Evolutionary conservation across 2,113 vertebrate species (phyloP), one percentile per base, ranked within the genome.

Genomic region (Solea solea): DNA sequence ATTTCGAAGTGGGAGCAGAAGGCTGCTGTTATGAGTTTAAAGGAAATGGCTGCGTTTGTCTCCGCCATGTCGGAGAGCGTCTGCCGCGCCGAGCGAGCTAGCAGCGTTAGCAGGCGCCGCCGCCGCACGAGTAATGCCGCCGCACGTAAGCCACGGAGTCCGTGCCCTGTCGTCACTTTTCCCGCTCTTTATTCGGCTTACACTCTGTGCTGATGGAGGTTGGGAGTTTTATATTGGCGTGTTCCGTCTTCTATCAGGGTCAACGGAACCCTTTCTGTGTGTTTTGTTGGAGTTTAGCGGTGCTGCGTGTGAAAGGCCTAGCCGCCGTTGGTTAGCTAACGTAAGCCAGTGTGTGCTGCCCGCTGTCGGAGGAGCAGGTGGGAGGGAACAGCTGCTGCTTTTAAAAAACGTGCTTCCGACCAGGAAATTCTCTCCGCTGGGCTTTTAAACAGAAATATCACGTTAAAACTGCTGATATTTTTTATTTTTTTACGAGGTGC

Each of bases 251-350:
- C 21, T 5, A 6, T 3, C 0, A 0, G 10, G 2, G 3, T 9
- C 0, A 28, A 8, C 12, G 0, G 0, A 9, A 10, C 15, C 6
- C 28, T 64, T 59, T 27, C 11, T 15, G 7, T 1, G 56, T 28
- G 51, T 81, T 74, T 76, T 66, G 3, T 64, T 55, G 28, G 10
- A 44, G 48, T 57, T 78, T 69, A 53, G 69, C 15, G 53, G 44
- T 81, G 72, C 79, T 91, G 87, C 91, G 86, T 87, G 82, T 64
- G 73, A 74, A 74, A 86, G 91, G 88, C 88, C 92, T 86, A 77
- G 64, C 81, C 49, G 64, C 72, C 70, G 76, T 59, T 54, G 77
- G 78, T 41, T 81, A 87, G 82, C 85, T 73, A 68, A 56, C 69
- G 69, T 75, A 71, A 78, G 76, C 61, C 76, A 51, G 78, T 77